Evolutionary conservation across 2,113 vertebrate genomes (phyloP), one percentile per base, ranked within the genome.

Genomic region (Callipepla californica): DNA sequence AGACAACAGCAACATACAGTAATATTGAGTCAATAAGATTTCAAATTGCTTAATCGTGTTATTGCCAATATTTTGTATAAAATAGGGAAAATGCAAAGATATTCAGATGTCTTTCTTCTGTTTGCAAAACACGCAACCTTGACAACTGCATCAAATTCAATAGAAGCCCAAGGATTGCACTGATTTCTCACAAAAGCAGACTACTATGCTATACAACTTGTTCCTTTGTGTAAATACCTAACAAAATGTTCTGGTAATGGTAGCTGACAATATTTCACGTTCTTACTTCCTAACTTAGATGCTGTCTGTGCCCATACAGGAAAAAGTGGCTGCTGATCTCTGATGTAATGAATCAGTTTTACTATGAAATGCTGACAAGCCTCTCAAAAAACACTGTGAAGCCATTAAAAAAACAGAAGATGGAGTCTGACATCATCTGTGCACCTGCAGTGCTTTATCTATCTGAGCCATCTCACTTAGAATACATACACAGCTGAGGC

Each of bases 291-390:
- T 44, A 3, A 6, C 19, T 55, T 69, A 72, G 26, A 30, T 42
- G 7, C 7, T 55, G 53, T 62, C 9, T 62, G 13, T 21, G 0
- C 12, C 8, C 18, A 6, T 11, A 4, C 3, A 14, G 0, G 11
- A 73, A 79, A 83, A 69, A 32, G 7, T 4, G 4, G 4, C 32
- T 47, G 13, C 4, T 40, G 23, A 76, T 13, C 13, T 65, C 3
- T 32, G 7, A 82, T 50, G 13, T 4, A 15, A 28, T 53, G 14
- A 28, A 53, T 53, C 26, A 5, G 28, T 28, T 16, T 53, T 26
- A 53, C 51, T 53, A 28, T 9, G 26, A 53, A 8, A 28, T 53
- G 26, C 51, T 28, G 25, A 53, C 51, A 84, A 11, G 42, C 44
- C n/a, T 20, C 18, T 16, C 34, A 10, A 21, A 2, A 3, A 47